phyloP scores from a whole-genome alignment of 1,140 invertebrate species.

The Drosophila nannoptera region DNA sequence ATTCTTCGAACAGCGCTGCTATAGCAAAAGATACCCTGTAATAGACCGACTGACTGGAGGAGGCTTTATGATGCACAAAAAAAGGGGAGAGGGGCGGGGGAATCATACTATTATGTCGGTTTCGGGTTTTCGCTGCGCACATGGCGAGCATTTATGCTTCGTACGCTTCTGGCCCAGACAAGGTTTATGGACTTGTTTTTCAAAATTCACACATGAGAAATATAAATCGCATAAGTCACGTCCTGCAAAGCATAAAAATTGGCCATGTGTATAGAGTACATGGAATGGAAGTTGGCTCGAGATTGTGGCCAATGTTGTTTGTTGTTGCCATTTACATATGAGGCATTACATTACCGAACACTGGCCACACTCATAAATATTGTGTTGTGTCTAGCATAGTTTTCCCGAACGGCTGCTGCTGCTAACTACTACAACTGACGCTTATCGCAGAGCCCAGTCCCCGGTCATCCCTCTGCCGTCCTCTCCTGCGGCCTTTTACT shows the following conservation, averaged over 20 bases:
- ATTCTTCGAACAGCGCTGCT: no score
- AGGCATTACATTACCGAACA: slow-evolving; percentile 20
- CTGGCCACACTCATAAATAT: slow-evolving; percentile 29
- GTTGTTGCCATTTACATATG: slow-evolving; percentile 10
- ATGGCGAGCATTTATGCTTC: neutral
- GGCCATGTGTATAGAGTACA: slow-evolving; percentile 1
- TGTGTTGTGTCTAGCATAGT: neutral
- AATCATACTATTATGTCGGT: slow-evolving; percentile 36
- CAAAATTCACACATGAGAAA: slow-evolving; percentile 12
- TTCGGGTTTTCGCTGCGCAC: slow-evolving; percentile 19
- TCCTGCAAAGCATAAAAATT: slow-evolving; percentile 55
- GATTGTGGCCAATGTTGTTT: slow-evolving; percentile 2
- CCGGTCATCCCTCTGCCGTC: neutral
- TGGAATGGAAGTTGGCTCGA: neutral
- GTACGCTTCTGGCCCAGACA: slow-evolving; percentile 55
- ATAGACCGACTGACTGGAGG: no score
- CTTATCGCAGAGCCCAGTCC: slow-evolving; percentile 15
- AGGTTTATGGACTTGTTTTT: slow-evolving; percentile 74
- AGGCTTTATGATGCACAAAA: slow-evolving; percentile 60
- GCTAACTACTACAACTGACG: neutral
- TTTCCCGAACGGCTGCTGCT: no score
- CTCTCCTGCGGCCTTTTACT: slow-evolving; percentile 1
- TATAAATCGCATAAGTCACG: slow-evolving; percentile 64
- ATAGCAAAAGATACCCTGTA: no score
- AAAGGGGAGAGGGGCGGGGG: slow-evolving; percentile 28